These are phyloP conservation scores for Malthinus flaveolus DNA, from an alignment of 2,888 invertebrate genomes.

Conservation along the genomic window DNA sequence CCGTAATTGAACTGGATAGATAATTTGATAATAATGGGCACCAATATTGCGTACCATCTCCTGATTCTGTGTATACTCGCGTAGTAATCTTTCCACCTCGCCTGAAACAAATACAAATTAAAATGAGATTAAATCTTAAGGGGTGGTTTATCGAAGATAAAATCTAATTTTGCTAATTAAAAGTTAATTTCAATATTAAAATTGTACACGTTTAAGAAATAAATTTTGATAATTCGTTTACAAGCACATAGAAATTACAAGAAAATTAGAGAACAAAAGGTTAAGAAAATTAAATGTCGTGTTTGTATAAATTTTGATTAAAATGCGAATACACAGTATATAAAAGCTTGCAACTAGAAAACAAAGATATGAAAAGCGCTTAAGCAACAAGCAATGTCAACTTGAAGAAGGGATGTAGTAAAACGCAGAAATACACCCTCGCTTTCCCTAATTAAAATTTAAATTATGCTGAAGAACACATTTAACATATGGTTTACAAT, in stretches of 20 bases:
- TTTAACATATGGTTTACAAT: constrained; percentile 2
- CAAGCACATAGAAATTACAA: not conserved
- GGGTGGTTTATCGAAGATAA: not conserved
- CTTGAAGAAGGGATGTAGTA: constrained; percentile 7
- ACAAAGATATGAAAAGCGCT: constrained; percentile 5
- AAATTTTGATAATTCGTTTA: not conserved
- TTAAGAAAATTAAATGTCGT: constrained; percentile 4
- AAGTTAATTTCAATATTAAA: not conserved
- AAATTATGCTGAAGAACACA: constrained; percentile 4
- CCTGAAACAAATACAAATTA: constrained; percentile 59
- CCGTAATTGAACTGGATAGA: constrained; percentile 90
- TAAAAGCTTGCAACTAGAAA: constrained; percentile 1
- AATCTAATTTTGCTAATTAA: not conserved
- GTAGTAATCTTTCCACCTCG: constrained; percentile 88
- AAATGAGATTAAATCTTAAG: not conserved
- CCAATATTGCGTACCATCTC: constrained; percentile 90
- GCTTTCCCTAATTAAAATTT: constrained; percentile 7
- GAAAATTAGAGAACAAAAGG: constrained; percentile 1
- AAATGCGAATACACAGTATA: constrained; percentile 1
- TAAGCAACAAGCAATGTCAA: constrained; percentile 7
- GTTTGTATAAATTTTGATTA: constrained; percentile 5
- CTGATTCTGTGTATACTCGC: constrained; percentile 90
- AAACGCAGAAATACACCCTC: constrained; percentile 5
- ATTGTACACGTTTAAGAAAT: not conserved
- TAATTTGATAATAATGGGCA: constrained; percentile 90